Percentiles rank a stretch among this genome's conserved stretches.
Conservation (phyloP, 2,113 vertebrate species). For the Microtus richardsoni region DNA sequence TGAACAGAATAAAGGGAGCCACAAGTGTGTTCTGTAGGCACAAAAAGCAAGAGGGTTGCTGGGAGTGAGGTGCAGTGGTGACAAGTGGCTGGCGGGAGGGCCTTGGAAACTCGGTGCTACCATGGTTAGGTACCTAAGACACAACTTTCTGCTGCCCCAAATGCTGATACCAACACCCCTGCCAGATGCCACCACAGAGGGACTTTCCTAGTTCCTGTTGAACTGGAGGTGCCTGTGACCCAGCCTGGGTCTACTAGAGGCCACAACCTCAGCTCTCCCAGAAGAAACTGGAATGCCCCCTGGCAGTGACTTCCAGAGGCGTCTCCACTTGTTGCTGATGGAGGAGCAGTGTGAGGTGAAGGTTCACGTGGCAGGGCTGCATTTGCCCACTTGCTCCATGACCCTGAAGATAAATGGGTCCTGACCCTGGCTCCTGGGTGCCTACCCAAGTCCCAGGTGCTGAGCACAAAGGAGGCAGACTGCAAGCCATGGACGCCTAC, state of each 20-base stretch:
- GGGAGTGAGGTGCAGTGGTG: background rate
- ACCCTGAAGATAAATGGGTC: background rate
- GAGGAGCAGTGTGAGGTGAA: accelerated
- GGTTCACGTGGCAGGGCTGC: background rate
- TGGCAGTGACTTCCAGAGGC: background rate
- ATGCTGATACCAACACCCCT: background rate
- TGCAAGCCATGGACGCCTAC: slow-evolving; percentile 75
- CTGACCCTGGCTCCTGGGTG: too few species aligned
- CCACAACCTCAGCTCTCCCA: background rate
- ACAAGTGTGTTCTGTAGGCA: too few species aligned
- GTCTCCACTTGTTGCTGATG: background rate
- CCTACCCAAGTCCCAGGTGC: background rate
- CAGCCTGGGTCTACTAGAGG: background rate
- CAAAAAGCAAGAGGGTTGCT: background rate
- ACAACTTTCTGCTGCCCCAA: background rate
- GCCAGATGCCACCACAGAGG: too few species aligned
- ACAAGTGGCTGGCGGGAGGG: background rate
- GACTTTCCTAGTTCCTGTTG: background rate
- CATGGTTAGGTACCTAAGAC: background rate
- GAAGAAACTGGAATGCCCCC: background rate
- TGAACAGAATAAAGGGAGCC: background rate
- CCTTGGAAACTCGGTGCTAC: background rate
- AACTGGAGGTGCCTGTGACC: background rate
- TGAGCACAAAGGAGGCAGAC: background rate
- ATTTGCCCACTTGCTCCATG: too few species aligned